These are phyloP conservation scores for Hirudo medicinalis DNA, from an alignment of 1,140 invertebrate species.

Conservation along the genomic window DNA sequence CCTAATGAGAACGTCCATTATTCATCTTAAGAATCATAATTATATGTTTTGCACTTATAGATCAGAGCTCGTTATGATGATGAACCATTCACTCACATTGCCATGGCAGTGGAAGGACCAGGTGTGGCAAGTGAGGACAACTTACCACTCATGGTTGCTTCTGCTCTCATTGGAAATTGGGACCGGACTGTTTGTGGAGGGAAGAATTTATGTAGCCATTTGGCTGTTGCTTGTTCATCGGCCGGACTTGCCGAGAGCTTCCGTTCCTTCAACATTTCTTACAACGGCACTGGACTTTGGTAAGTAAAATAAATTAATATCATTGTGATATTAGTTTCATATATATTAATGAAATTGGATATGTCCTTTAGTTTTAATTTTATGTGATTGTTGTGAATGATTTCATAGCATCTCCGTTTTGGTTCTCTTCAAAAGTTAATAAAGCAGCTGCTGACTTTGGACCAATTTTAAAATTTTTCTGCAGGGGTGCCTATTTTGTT, in stretches of 20 bases:
- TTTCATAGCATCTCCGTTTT: no score
- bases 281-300: slow-evolving; percentile 95
- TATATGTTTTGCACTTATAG: background rate
- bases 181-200: slow-evolving; percentile 58
- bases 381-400: background rate
- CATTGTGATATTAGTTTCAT: no score
- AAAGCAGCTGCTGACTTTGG: no score
- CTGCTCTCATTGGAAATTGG: slow-evolving; percentile 57
- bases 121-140: slow-evolving; percentile 93
- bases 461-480: no score
- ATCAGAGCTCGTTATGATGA: slow-evolving; percentile 68
- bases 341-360: no score
- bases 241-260: slow-evolving; percentile 73
- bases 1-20: no score
- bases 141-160: slow-evolving; percentile 93
- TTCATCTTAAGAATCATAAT: background rate
- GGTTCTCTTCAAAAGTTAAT: no score
- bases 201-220: background rate
- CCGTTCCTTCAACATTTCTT: slow-evolving; percentile 97
- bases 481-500: slow-evolving; percentile 13
- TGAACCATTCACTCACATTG: slow-evolving; percentile 87
- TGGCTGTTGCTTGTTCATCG: slow-evolving; percentile 52
- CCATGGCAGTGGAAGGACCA: slow-evolving; percentile 83
- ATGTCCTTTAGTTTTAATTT: no score
- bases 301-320: slow-evolving; percentile 17